Evolutionary conservation across 2,888 invertebrate genomes (phyloP).

Genomic region (Ectobius pallidus): DNA sequence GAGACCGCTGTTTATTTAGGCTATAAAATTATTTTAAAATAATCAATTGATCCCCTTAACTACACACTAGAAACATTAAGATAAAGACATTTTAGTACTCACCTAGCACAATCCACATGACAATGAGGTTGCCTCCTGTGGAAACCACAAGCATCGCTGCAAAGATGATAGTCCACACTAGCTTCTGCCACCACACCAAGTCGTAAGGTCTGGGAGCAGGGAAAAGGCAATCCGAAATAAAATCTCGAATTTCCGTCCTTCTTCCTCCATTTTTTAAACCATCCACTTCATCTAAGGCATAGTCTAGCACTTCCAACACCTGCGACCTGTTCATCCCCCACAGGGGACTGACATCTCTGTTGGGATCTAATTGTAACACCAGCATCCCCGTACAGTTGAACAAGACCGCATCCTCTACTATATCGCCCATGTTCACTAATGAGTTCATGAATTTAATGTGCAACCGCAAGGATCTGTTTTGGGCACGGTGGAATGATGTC

Average conservation of each 20-base stretch:
- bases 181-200: too few species aligned
- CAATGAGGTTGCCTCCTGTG: slow-evolving; percentile 59
- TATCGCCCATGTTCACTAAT: slow-evolving; percentile 34
- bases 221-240: slow-evolving; percentile 21
- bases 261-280: too few species aligned
- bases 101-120: slow-evolving; percentile 64
- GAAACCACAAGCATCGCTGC: slow-evolving; percentile 45
- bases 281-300: slow-evolving; percentile 19
- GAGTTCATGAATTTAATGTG: not conserved
- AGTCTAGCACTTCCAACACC: slow-evolving; percentile 22
- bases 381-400: slow-evolving; percentile 39
- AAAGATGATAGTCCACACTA: too few species aligned
- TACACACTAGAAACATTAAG: too few species aligned
- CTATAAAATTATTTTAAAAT: too few species aligned
- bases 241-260: not conserved
- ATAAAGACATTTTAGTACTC: too few species aligned
- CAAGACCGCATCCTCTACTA: slow-evolving; percentile 17
- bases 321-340: slow-evolving; percentile 23
- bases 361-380: slow-evolving; percentile 19
- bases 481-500: not conserved
- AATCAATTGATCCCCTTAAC: too few species aligned
- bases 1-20: too few species aligned
- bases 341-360: not conserved
- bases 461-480: too few species aligned
- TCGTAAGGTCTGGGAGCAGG: slow-evolving; percentile 21